phyloP scores from a whole-genome alignment of 2,113 vertebrate species.

The Oncorhynchus masou region DNA sequence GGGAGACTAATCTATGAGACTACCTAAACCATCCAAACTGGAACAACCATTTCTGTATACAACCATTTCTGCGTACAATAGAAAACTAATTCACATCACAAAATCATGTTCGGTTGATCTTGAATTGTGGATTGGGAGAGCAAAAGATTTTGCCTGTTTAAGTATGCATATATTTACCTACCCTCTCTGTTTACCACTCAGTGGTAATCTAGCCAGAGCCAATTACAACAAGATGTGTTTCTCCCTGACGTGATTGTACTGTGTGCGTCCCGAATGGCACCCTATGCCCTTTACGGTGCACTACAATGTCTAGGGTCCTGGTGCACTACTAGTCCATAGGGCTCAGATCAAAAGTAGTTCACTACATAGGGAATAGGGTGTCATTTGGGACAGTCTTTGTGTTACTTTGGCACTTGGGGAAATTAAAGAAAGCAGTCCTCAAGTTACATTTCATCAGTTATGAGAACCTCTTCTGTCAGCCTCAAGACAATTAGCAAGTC shows the following conservation, averaged over 20 bases:
- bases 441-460: slow-evolving; percentile 46
- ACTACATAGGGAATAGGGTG: no score
- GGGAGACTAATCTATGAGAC: no score
- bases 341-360: no score
- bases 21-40: no score
- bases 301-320: no score
- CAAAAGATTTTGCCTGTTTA: slow-evolving; percentile 25
- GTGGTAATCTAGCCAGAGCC: slow-evolving; percentile 20
- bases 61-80: not conserved
- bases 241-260: slow-evolving; percentile 48
- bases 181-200: slow-evolving; percentile 6
- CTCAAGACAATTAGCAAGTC: slow-evolving; percentile 67
- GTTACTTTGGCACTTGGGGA: slow-evolving; percentile 47
- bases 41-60: no score
- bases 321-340: no score
- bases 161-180: slow-evolving; percentile 47
- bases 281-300: no score
- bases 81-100: not conserved
- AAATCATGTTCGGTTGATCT: not conserved
- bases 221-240: slow-evolving; percentile 43
- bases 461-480: slow-evolving; percentile 43
- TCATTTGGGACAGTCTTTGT: slow-evolving; percentile 2
- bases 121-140: not conserved
- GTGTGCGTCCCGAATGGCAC: no score
- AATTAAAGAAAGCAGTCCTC: slow-evolving; percentile 52